Evolutionary conservation across 1,140 invertebrate genomes (phyloP).

Genomic region (Venturia canescens): DNA sequence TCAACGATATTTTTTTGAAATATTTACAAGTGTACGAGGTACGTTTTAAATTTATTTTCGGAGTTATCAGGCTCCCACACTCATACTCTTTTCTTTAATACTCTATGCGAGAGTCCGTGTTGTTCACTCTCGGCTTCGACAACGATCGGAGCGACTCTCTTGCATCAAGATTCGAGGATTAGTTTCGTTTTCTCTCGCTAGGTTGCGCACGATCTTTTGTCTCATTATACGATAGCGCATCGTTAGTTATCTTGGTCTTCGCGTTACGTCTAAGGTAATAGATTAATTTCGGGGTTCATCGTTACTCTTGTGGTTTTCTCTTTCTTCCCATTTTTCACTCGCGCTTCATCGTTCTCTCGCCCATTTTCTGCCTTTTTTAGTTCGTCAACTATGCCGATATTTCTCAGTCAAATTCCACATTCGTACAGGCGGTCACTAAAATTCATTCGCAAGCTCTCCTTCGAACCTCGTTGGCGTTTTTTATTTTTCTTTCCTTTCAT

Average conservation of each 20-base stretch:
- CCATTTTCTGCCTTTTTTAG: neutral
- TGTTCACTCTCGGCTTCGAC: constrained; percentile 40
- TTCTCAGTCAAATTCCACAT: constrained; percentile 10
- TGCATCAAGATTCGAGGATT: constrained; percentile 37
- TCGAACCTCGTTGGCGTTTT: neutral
- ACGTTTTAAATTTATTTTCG: constrained; percentile 32
- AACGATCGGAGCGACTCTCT: constrained; percentile 39
- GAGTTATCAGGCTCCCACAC: constrained; percentile 22
- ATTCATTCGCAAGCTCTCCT: constrained; percentile 5
- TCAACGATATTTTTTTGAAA: constrained; percentile 21
- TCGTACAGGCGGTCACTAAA: constrained; percentile 7
- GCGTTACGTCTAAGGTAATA: constrained; percentile 48
- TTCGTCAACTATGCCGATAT: neutral
- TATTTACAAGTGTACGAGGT: constrained; percentile 19
- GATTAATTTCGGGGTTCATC: constrained; percentile 25
- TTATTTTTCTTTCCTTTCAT: neutral
- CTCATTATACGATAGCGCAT: constrained; percentile 47
- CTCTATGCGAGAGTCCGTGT: constrained; percentile 65
- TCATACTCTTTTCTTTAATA: constrained; percentile 50
- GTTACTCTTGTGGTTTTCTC: neutral
- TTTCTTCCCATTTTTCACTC: neutral
- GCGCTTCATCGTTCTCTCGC: constrained; percentile 6
- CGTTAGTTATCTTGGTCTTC: constrained; percentile 62
- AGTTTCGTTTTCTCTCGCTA: constrained; percentile 31
- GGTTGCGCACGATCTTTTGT: neutral